Conservation (phyloP, 2,113 vertebrate species). For the Nyctereutes procyonoides region DNA sequence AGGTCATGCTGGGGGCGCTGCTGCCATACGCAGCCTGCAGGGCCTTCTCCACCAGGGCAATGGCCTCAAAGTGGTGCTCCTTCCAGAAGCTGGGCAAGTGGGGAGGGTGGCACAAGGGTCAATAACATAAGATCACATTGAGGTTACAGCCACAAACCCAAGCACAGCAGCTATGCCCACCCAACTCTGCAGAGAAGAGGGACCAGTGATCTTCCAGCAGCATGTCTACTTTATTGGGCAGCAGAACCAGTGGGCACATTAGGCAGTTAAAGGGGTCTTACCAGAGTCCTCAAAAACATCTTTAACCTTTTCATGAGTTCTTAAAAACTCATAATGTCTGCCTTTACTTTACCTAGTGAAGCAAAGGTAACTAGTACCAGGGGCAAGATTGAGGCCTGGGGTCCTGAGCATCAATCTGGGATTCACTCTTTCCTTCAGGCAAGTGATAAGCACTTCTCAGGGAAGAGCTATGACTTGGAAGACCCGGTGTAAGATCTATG, state of each 20-base stretch:
- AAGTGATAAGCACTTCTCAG: neutral
- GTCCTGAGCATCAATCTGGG: neutral
- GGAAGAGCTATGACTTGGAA: neutral
- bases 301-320: neutral
- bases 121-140: neutral
- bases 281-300: neutral
- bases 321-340: too few relatives aligned
- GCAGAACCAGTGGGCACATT: neutral
- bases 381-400: neutral
- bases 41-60: conserved; percentile 87
- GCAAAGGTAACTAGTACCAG: neutral
- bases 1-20: conserved; percentile 86
- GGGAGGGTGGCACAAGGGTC: fast-evolving
- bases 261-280: neutral
- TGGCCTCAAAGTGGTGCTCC: conserved; percentile 90
- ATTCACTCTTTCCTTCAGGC: neutral
- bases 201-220: fast-evolving
- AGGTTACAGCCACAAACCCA: neutral
- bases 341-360: too few relatives aligned
- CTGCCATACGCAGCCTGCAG: conserved; percentile 87
- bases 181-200: neutral
- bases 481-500: neutral
- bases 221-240: too few relatives aligned
- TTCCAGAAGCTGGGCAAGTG: conserved; percentile 92
- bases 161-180: neutral